Evolutionary conservation across 2,888 invertebrate species (phyloP), one percentile per base, ranked within the genome.

Genomic region (Platycheirus rosarum): DNA sequence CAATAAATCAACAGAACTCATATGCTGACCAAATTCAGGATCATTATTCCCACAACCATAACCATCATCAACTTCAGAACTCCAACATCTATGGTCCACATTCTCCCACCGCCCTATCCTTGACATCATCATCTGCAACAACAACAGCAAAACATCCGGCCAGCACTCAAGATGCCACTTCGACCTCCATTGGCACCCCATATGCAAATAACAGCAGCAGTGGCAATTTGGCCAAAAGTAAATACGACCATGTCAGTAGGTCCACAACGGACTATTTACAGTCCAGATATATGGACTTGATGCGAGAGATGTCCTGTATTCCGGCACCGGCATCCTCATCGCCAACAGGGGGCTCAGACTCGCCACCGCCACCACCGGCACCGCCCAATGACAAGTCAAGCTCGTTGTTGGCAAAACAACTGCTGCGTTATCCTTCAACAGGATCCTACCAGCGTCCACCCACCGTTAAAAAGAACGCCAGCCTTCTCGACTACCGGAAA

Each of bases 211-310:
- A 48, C 53, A 65, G 62, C 53, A 60, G 32, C 57, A 80, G 37
- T 14, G 78, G 71, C 63, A 80, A 77, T 74, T 74, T 71, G 49
- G 66, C 70, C 74, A 85, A 84, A 48, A 85, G 76, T 69, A 86
- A 86, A 85, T 87, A 86, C 77, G 86, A 86, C 75, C 77, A 82
- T 68, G 85, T 80, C 73, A 85, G 84, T 62, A 63, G 55, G 74
- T 74, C 84, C 46, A 85, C 86, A 60, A 86, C 86, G 78, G 87
- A 86, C 68, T 87, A 86, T 77, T 84, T 87, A 46, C 86, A 86
- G 62, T 84, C 85, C 48, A 85, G 85, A 79, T 86, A 86, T 51
- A 82, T 82, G 77, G 68, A 82, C 37, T 62, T 82, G 63, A 82
- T 82, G 82, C 82, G 82, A 77, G 82, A 82, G 51, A 82, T 82